Evolutionary conservation across 2,797 vertebrate species (phyloP), one percentile per base, ranked within the genome.

Genomic region (Phalanger gymnotis): DNA sequence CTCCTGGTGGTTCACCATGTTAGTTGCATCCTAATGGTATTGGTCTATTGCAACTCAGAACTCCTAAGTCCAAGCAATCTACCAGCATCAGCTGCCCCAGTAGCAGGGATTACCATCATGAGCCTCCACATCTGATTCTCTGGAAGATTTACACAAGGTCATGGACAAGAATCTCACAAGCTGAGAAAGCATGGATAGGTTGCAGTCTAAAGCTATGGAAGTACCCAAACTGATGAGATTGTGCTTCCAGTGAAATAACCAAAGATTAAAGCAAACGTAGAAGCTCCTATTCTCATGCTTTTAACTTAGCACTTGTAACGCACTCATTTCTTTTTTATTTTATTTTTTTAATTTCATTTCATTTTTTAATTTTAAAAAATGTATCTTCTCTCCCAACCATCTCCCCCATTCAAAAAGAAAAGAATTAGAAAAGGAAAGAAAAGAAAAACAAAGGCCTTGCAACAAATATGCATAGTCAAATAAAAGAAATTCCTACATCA

Each of bases 261-360:
- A 11, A 47, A 27, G 90, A n/a, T 7, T 89, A 92, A 91, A 94
- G n/a, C 52, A 95, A 93, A 91, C 81, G 53, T 47, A 93, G 30
- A 25, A 5, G 92, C 14, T 19, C 3, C 55, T 7, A 51, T 30
- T 96, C 92, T 16, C 1, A 52, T 34, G 30, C 30, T 31, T 53
- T 90, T 47, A 81, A 47, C 22, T 10, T 47, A 27, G 73, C 3
- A 27, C 25, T 81, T 47, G 9, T 73, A 40, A 40, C 19, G 22
- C 19, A 81, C 3, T 47, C 19, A 22, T 40, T 81, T 73, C n/a
- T 40, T 81, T n/a, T 81, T 40, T 19, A 19, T 25, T 81, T 81
- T 81, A 14, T 16, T 66, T 31, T 55, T 66, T n/a, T n/a, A 34
- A 66, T 30, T 66, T 14, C 12, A 40, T 73, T 73, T 40, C 31